A percentile compares a stretch with the other conserved stretches of the same genome.
Conservation (phyloP, 2,888 invertebrate species). For the Chironomus riparius region DNA sequence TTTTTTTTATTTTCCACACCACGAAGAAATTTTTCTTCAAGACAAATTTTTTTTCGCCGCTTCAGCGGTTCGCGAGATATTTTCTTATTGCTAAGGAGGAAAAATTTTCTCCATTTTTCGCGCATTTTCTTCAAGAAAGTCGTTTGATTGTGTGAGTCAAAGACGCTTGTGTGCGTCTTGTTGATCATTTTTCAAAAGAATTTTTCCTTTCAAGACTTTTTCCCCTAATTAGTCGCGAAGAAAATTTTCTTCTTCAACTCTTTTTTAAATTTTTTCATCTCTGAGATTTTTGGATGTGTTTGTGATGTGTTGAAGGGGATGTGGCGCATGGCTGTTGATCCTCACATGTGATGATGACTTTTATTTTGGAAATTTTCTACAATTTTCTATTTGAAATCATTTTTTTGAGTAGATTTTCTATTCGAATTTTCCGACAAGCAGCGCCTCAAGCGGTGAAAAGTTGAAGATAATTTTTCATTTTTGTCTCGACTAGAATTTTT, state of each 20-base stretch:
- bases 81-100: neutral
- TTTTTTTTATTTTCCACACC: neutral
- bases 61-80: neutral
- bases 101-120: neutral
- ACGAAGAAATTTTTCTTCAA: no score
- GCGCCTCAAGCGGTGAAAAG: slow-evolving; percentile 7
- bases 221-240: neutral
- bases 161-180: neutral
- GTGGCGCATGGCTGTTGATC: neutral
- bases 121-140: neutral
- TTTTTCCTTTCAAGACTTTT: neutral
- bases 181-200: neutral
- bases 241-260: neutral
- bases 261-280: neutral
- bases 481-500: no score
- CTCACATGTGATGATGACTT: neutral
- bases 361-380: neutral
- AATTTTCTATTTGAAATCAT: neutral
- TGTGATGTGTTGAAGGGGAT: neutral
- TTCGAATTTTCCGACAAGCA: neutral
- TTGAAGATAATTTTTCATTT: neutral
- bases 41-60: neutral
- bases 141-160: neutral
- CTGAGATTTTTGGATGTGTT: neutral
- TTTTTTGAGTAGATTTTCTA: neutral